These are phyloP conservation scores for Amphilophus citrinellus DNA, from an alignment of 2,113 vertebrate species.

Conservation along the genomic window DNA sequence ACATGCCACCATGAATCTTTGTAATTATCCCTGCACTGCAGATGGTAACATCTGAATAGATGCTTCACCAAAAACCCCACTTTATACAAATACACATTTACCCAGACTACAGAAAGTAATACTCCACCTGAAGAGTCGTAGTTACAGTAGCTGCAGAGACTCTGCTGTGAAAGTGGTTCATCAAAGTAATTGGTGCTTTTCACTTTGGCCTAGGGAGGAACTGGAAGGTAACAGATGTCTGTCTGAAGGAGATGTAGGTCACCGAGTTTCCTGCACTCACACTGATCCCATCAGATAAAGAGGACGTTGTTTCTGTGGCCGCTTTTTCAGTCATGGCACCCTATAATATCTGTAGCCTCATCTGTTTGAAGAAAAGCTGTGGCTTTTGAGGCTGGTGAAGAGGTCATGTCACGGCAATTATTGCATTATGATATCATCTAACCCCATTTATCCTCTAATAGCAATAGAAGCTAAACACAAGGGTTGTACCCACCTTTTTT, in stretches of 20 bases:
- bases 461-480: conserved; percentile 36
- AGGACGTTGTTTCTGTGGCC: conserved; percentile 50
- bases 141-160: conserved; percentile 29
- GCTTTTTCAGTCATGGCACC: conserved; percentile 35
- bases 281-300: conserved; percentile 68
- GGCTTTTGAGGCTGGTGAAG: conserved; percentile 52
- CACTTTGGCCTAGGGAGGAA: conserved; percentile 45
- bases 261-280: conserved; percentile 58
- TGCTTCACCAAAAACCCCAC: conserved; percentile 37
- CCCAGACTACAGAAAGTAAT: conserved; percentile 38
- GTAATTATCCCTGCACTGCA: conserved; percentile 66
- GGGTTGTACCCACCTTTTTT: conserved; percentile 20
- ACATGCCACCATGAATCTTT: conserved; percentile 48
- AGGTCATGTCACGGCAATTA: conserved; percentile 71
- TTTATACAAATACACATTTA: conserved; percentile 36
- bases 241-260: conserved; percentile 73
- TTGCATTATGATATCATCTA: conserved; percentile 64
- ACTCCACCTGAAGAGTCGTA: conserved; percentile 34
- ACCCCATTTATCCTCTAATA: conserved; percentile 47
- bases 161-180: conserved; percentile 37
- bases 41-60: conserved; percentile 71
- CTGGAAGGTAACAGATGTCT: conserved; percentile 65
- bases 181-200: conserved; percentile 61
- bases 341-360: conserved; percentile 59
- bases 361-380: conserved; percentile 60